phyloP scores from a whole-genome alignment of 2,113 vertebrate genomes.

The zebrafish (Danio rerio) region GRCz12tu NC_133184.1:35277501-35278000 shows the following conservation, averaged over 20 bases:
- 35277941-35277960: constrained; percentile 26
- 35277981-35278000: constrained; percentile 7
- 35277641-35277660: neutral
- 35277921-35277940: neutral
- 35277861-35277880: neutral
- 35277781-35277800: constrained; percentile 17
- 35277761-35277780: neutral
- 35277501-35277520: constrained; percentile 23
- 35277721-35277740: neutral
- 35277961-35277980: constrained; percentile 13
- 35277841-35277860: constrained; percentile 45
- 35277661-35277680: neutral
- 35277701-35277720: neutral
- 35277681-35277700: neutral
- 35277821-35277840: neutral
- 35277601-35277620: neutral
- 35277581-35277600: neutral
- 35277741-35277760: constrained; percentile 5
- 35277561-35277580: neutral
- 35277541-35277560: neutral
- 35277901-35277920: neutral
- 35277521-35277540: neutral
- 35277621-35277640: neutral
- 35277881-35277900: neutral
- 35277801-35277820: constrained; percentile 2